Conservation (phyloP, 2,888 invertebrate genomes). For the Eupithecia subfuscata region DNA sequence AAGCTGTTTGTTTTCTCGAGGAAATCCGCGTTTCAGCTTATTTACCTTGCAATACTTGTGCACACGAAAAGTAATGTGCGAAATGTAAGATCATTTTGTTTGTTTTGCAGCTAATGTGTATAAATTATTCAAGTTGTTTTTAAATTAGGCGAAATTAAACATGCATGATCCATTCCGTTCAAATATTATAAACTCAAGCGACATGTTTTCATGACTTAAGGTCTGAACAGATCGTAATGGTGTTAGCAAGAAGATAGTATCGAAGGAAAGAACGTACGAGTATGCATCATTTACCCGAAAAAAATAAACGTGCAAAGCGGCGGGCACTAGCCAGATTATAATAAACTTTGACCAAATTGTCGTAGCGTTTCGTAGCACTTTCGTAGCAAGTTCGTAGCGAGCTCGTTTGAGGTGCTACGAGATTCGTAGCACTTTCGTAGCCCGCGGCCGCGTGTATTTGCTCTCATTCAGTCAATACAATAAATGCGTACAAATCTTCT, state of each 20-base stretch:
- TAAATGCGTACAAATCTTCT: background rate
- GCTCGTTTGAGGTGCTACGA: background rate
- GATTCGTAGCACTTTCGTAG: slow-evolving; percentile 1
- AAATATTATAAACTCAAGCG: background rate
- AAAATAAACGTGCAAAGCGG: background rate
- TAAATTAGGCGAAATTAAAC: background rate
- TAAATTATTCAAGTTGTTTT: background rate
- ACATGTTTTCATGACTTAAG: background rate
- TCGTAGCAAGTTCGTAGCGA: background rate
- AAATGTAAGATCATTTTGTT: background rate
- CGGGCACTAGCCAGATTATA: background rate
- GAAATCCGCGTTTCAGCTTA: background rate
- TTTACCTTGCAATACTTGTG: background rate
- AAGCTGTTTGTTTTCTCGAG: background rate
- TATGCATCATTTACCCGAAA: background rate
- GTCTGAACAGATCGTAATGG: background rate
- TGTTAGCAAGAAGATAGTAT: background rate
- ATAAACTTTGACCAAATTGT: background rate
- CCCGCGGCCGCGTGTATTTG: background rate
- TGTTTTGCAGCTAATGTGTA: background rate
- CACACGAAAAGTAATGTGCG: background rate
- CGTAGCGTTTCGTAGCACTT: background rate
- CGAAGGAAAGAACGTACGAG: background rate
- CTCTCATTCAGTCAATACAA: background rate
- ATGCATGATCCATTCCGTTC: background rate